Percentiles rank a stretch among this genome's conserved stretches.
phyloP scores from a whole-genome alignment of 2,113 vertebrate species.

The Thomomys bottae region DNA sequence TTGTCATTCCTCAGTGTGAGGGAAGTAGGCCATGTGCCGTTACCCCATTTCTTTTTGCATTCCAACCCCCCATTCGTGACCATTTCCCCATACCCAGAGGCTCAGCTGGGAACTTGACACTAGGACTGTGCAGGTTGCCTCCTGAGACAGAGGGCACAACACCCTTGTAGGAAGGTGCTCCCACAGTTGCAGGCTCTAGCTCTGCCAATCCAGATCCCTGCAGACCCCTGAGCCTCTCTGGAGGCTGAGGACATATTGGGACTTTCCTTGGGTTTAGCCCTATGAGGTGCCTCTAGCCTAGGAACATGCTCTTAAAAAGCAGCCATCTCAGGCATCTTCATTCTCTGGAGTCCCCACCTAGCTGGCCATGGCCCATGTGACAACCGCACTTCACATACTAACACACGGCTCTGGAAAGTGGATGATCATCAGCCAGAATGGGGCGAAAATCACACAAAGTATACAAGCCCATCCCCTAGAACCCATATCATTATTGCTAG shows the following conservation, averaged over 20 bases:
- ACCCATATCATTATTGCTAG: constrained; percentile 58
- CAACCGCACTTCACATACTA: background rate
- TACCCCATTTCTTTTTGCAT: background rate
- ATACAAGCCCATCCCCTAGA: constrained; percentile 41
- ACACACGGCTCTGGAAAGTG: constrained; percentile 24
- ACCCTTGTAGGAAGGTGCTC: background rate
- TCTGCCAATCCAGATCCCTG: background rate
- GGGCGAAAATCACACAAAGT: constrained; percentile 25
- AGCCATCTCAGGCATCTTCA: background rate
- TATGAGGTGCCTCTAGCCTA: background rate
- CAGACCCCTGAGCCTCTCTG: background rate
- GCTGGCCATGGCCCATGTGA: background rate
- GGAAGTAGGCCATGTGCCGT: background rate
- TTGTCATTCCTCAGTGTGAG: background rate
- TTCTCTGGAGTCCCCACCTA: background rate
- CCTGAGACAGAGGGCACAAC: background rate
- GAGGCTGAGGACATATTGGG: background rate
- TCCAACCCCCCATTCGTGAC: background rate
- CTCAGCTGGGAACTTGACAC: background rate
- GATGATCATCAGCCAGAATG: constrained; percentile 24
- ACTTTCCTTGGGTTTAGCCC: background rate
- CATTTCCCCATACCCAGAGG: background rate
- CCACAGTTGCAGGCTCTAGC: background rate
- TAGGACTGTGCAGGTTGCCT: background rate
- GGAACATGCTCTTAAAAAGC: background rate